Percentiles rank a stretch among this genome's conserved stretches.
These are phyloP conservation scores for Pelochelys cantorii DNA, from an alignment of 2,797 vertebrate genomes.

Conservation along the genomic window DNA sequence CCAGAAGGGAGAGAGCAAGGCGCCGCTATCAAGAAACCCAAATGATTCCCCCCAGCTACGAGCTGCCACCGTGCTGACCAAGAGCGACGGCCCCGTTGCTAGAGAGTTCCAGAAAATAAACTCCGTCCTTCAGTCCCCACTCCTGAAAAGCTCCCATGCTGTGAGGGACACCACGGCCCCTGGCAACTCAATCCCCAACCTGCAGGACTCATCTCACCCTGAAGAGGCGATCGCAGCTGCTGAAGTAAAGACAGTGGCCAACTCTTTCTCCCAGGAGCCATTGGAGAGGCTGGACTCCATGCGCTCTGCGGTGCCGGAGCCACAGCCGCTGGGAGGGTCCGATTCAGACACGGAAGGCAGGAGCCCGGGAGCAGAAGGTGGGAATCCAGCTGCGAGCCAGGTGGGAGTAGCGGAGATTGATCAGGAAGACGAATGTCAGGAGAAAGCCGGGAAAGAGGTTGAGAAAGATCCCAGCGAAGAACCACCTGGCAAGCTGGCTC, in stretches of 20 bases:
- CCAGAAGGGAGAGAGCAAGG: neutral
- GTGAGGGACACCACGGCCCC: rapidly evolving
- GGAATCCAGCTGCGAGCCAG: neutral
- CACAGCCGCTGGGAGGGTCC: neutral
- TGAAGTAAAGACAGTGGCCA: neutral
- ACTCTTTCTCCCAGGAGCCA: neutral
- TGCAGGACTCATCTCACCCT: rapidly evolving
- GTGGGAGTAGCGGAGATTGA: neutral
- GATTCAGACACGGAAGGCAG: neutral
- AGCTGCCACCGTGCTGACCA: neutral
- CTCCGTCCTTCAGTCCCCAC: rapidly evolving
- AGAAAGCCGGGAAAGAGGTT: rapidly evolving
- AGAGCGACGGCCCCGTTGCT: rapidly evolving
- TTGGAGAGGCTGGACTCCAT: rapidly evolving
- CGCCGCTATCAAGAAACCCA: neutral
- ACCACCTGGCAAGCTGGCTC: rapidly evolving
- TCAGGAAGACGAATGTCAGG: rapidly evolving
- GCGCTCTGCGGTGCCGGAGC: no score
- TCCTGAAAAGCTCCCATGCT: rapidly evolving
- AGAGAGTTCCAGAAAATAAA: conserved; percentile 45
- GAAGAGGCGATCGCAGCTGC: neutral
- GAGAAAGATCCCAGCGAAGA: rapidly evolving
- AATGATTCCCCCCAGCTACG: rapidly evolving
- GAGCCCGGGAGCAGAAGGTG: no score
- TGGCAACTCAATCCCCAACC: rapidly evolving